Conservation (phyloP, 2,888 invertebrate species). For the Sialis fuliginosa region DNA sequence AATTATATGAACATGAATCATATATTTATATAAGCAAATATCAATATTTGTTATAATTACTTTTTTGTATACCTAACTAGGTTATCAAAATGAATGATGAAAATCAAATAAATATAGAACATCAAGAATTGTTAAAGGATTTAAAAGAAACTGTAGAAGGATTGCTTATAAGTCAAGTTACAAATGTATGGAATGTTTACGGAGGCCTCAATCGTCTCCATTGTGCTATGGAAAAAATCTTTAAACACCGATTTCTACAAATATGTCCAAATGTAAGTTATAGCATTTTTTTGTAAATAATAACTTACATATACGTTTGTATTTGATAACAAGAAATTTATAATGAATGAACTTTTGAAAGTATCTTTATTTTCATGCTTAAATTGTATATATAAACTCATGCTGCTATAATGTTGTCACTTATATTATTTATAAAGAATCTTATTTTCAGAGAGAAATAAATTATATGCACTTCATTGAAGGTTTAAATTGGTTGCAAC, state of each 20-base stretch:
- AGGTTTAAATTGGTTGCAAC: slow-evolving; percentile 40
- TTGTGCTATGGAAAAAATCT: slow-evolving; percentile 33
- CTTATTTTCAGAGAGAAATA: slow-evolving; percentile 27
- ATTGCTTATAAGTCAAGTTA: slow-evolving; percentile 31
- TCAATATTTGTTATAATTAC: no score
- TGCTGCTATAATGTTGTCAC: no score
- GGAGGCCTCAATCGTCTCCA: slow-evolving; percentile 37
- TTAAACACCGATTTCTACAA: slow-evolving; percentile 34
- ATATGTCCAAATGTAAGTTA: slow-evolving; percentile 23
- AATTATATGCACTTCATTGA: slow-evolving; percentile 37
- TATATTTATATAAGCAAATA: no score
- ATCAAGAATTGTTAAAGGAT: slow-evolving; percentile 30
- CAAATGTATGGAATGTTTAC: slow-evolving; percentile 40
- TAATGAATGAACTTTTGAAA: no score
- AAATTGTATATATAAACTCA: no score
- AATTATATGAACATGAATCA: no score
- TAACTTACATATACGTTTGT: no score
- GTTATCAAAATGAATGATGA: no score
- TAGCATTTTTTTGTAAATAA: no score
- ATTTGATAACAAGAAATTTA: no score
- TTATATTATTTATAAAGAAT: neutral
- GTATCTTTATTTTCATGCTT: no score
- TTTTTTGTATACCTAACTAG: no score
- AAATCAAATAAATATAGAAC: slow-evolving; percentile 14
- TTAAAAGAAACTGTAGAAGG: slow-evolving; percentile 38